Evolutionary conservation across 2,113 vertebrate species (phyloP).

Genomic region (Scopus umbretta): DNA sequence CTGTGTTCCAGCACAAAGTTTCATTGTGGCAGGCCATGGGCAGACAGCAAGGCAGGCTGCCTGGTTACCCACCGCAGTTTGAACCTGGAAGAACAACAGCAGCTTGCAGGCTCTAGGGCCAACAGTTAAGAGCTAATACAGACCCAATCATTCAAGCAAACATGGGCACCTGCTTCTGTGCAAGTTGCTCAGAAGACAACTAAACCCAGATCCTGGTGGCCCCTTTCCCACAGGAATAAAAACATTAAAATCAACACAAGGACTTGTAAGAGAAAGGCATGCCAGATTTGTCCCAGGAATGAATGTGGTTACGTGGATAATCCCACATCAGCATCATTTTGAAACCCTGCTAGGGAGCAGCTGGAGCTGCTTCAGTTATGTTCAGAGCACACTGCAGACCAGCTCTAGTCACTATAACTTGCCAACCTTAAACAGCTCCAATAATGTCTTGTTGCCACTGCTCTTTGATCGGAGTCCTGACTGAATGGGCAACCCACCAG

Average conservation of each 20-base stretch:
- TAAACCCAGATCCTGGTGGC: not conserved
- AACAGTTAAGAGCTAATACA: not conserved
- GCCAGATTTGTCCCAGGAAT: not conserved
- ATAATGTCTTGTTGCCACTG: not conserved
- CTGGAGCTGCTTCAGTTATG: not conserved
- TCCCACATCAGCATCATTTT: not conserved
- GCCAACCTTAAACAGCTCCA: not conserved
- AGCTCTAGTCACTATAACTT: not conserved
- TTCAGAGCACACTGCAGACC: not conserved
- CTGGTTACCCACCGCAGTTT: not conserved
- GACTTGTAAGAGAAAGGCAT: not conserved
- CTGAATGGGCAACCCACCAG: not conserved
- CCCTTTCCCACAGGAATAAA: not conserved
- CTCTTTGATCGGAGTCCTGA: not conserved
- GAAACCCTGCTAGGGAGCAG: not conserved
- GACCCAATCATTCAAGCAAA: not conserved
- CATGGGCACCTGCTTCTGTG: not conserved
- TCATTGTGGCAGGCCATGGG: too few relatives aligned
- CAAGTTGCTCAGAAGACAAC: not conserved
- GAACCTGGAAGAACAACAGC: not conserved
- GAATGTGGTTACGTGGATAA: not conserved
- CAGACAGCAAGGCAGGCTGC: not conserved
- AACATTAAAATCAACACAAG: not conserved
- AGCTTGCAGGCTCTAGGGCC: not conserved
- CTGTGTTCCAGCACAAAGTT: not conserved